phyloP scores from a whole-genome alignment of 2,113 vertebrate species.

The Ophiodon elongatus region DNA sequence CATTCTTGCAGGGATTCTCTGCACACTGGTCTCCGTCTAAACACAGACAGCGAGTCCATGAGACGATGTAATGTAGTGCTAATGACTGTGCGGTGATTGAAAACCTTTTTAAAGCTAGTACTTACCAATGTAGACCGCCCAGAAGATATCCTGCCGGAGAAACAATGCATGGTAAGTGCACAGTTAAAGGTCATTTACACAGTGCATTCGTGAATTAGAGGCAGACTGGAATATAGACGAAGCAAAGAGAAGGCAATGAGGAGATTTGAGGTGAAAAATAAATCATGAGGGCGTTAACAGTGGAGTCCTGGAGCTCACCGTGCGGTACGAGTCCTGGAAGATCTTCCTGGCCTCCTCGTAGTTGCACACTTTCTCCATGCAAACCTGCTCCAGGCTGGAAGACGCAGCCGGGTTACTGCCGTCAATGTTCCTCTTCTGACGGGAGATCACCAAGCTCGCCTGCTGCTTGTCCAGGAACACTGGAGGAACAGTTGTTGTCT shows the following conservation, averaged over 20 bases:
- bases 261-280: background rate
- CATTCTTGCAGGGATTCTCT: constrained; percentile 83
- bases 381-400: constrained; percentile 87
- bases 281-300: background rate
- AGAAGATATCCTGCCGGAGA: constrained; percentile 85
- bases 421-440: constrained; percentile 76
- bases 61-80: background rate
- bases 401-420: background rate
- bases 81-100: background rate
- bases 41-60: constrained; percentile 1
- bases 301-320: constrained; percentile 79
- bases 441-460: constrained; percentile 77
- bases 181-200: background rate
- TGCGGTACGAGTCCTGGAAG: constrained; percentile 87
- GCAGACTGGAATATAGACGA: background rate
- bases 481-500: constrained; percentile 19
- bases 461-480: constrained; percentile 83
- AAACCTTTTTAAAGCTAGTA: constrained; percentile 30
- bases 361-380: constrained; percentile 87
- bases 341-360: constrained; percentile 90
- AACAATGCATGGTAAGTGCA: constrained; percentile 19
- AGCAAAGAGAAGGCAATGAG: background rate
- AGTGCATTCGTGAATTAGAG: background rate
- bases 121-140: constrained; percentile 87
- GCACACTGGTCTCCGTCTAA: constrained; percentile 87